Percentiles rank a stretch among this genome's conserved stretches.
Conservation (phyloP, 2,113 vertebrate genomes). For the Anguilla japonica region DNA sequence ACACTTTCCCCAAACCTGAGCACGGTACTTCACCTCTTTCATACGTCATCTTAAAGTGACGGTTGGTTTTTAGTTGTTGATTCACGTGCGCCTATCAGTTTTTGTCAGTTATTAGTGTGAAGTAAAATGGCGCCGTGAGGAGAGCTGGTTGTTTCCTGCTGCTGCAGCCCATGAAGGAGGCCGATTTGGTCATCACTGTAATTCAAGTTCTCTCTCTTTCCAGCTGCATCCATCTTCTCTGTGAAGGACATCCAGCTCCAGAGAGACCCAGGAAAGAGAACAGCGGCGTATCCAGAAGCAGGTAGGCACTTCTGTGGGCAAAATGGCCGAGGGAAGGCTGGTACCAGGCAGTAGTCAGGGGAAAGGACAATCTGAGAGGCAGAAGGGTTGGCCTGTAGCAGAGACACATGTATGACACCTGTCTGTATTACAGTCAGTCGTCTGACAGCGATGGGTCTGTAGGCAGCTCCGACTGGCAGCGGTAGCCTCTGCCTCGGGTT, state of each 20-base stretch:
- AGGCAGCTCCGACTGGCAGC: background rate
- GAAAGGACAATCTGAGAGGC: background rate
- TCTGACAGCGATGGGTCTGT: background rate
- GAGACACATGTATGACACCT: slow-evolving; percentile 4
- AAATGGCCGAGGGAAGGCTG: background rate
- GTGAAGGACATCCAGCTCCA: slow-evolving; percentile 76
- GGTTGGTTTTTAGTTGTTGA: background rate
- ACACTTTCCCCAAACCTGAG: background rate
- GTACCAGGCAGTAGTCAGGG: background rate
- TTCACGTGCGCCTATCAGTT: too few relatives aligned
- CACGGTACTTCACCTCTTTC: background rate
- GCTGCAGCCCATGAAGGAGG: background rate
- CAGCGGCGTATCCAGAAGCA: slow-evolving; percentile 65
- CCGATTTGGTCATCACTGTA: background rate
- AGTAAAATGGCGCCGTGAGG: background rate
- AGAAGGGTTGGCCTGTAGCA: slow-evolving; percentile 2
- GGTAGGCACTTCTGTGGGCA: slow-evolving; percentile 54
- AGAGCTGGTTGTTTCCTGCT: background rate
- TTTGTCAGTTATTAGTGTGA: background rate
- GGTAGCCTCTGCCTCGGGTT: background rate
- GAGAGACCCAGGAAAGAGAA: slow-evolving; percentile 76
- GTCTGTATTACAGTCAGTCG: background rate
- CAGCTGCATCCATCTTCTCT: slow-evolving; percentile 76
- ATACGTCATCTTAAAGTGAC: background rate
- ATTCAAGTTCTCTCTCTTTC: slow-evolving; percentile 28